Evolutionary conservation across 2,888 invertebrate genomes (phyloP), one percentile per base, ranked within the genome.

Genomic region (Diarsia brunnea): DNA sequence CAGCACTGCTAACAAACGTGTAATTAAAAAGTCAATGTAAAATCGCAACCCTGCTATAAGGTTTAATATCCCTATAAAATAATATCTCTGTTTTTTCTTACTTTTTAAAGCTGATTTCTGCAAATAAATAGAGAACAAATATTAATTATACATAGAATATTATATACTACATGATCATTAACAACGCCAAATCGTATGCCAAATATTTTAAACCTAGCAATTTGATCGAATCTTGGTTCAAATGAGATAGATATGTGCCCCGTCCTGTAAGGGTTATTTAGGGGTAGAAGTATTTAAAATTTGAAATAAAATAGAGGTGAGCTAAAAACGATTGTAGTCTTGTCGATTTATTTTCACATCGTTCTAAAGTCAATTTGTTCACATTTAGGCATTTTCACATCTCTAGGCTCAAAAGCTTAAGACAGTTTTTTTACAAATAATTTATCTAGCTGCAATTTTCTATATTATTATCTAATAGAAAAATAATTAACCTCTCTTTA

Each of bases 181-280:
- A 77, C 73, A 81, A 92, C 90, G 95, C 95, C 95, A 95, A 95
- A 95, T 86, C 81, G 74, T 91, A 91, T 95, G 95, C 95, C 95
- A 95, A 95, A 95, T 93, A 92, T 91, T 90, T 84, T 87, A 86
- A 88, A 89, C 70, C 78, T 89, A 88, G 82, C 79, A 75, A 84
- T 75, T 76, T 77, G 64, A 83, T 79, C 67, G 66, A 69, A 68
- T 80, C 65, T 81, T 80, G 73, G 76, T 82, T 69, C 47, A 68
- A 76, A 84, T 83, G 73, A 67, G 31, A 74, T 68, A 49, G n/a
- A 64, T 45, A 45, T 19, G 43, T 16, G 0, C 49, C 66, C 31
- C 21, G 65, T 72, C 60, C 16, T 60, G 1, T 12, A 68, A 12
- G 38, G 60, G 21, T 16, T 43, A 2, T 64, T 19, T 24, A 67